Conservation (phyloP, 1,140 invertebrate species). For the Leptopilina clavipes region DNA sequence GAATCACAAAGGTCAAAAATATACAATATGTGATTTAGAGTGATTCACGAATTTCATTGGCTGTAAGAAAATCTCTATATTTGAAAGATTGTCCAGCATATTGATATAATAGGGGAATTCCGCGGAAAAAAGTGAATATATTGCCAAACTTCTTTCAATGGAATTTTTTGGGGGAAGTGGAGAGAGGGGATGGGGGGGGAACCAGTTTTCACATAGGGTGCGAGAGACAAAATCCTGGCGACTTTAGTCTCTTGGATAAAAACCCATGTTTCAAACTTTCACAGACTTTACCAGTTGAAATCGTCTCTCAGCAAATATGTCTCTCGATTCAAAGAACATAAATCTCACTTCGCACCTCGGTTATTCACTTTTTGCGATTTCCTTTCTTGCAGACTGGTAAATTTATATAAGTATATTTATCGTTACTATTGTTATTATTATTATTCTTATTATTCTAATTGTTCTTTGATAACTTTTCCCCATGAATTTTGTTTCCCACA, state of each 20-base stretch:
- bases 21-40: slow-evolving; percentile 36
- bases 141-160: slow-evolving; percentile 8
- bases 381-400: neutral
- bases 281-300: neutral
- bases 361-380: neutral
- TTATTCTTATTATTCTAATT: too few species aligned
- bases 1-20: too few species aligned
- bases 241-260: neutral
- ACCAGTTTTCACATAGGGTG: slow-evolving; percentile 11
- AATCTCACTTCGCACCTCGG: neutral
- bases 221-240: neutral
- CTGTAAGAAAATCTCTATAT: neutral
- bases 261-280: neutral
- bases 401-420: too few species aligned
- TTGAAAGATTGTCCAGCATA: slow-evolving; percentile 19
- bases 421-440: too few species aligned
- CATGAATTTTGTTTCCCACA: too few species aligned
- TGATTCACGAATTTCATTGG: slow-evolving; percentile 37
- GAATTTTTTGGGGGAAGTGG: too few species aligned
- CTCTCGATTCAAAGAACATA: neutral
- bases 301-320: slow-evolving; percentile 4
- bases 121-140: neutral
- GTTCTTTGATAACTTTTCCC: too few species aligned
- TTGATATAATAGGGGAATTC: slow-evolving; percentile 6
- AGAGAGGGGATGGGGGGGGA: neutral